Conservation (phyloP, 2,888 invertebrate genomes). For the Dioctria rufipes region DNA sequence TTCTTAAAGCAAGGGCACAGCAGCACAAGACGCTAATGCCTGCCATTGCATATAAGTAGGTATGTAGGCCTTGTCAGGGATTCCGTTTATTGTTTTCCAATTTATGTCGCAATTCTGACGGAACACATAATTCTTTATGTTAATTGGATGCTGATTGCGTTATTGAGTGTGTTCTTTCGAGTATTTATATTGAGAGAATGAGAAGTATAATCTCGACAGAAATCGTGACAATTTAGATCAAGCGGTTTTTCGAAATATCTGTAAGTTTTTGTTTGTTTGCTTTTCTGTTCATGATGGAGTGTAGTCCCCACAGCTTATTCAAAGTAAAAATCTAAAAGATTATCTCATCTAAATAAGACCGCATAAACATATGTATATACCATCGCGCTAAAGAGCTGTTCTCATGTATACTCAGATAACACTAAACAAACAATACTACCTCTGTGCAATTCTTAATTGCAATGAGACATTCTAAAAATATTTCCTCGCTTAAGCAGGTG, state of each 20-base stretch:
- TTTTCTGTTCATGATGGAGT: too few relatives aligned
- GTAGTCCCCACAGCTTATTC: too few relatives aligned
- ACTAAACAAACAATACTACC: constrained; percentile 20
- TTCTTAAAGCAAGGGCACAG: background rate
- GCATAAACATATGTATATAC: too few relatives aligned
- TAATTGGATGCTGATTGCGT: constrained; percentile 55
- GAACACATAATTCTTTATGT: constrained; percentile 53
- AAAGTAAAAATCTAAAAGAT: too few relatives aligned
- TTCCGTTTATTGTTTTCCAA: constrained; percentile 51
- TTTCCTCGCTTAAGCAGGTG: constrained; percentile 22
- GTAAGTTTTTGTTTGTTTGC: background rate
- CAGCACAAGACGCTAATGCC: background rate
- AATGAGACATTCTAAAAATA: constrained; percentile 12
- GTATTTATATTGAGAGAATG: background rate
- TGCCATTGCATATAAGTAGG: background rate
- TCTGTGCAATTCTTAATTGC: background rate
- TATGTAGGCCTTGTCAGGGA: constrained; percentile 1
- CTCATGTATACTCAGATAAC: background rate
- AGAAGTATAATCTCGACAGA: background rate
- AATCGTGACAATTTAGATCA: constrained; percentile 31
- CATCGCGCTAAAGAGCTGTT: background rate
- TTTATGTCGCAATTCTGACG: constrained; percentile 54
- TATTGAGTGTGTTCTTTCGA: constrained; percentile 28
- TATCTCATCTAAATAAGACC: too few relatives aligned
- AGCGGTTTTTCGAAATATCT: background rate